Conservation (phyloP, 1,140 invertebrate species). For the Penaeus vannamei region DNA sequence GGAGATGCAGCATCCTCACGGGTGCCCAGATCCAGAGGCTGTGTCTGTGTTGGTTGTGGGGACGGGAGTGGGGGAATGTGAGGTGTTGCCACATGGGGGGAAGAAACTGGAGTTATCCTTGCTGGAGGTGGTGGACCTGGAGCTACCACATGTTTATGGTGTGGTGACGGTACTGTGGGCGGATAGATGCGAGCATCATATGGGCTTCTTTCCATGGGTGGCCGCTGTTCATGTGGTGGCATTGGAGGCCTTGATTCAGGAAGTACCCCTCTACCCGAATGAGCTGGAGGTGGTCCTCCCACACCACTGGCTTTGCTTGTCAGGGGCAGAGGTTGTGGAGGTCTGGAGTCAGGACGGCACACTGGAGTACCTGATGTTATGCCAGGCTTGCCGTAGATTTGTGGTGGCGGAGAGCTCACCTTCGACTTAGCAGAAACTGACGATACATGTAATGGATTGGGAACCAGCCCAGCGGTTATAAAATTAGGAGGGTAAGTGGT, state of each 20-base stretch:
- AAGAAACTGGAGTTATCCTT: conserved; percentile 58
- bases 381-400: conserved; percentile 83
- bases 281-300: conserved; percentile 73
- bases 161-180: conserved; percentile 63
- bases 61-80: conserved; percentile 55
- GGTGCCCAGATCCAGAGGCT: conserved; percentile 61
- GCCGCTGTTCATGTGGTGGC: conserved; percentile 72
- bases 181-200: conserved; percentile 70
- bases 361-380: conserved; percentile 78
- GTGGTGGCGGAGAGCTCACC: conserved; percentile 84
- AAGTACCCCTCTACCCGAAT: conserved; percentile 65
- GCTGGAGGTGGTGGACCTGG: conserved; percentile 70
- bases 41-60: conserved; percentile 64
- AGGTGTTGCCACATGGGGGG: conserved; percentile 55
- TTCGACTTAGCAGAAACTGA: conserved; percentile 77
- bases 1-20: conserved; percentile 59
- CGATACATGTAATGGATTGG: conserved; percentile 64
- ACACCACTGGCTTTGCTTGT: conserved; percentile 79
- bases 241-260: conserved; percentile 60
- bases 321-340: conserved; percentile 75
- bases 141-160: conserved; percentile 66
- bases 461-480: conserved; percentile 60
- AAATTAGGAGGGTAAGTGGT: conserved; percentile 62
- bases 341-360: conserved; percentile 74
- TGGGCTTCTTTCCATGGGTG: conserved; percentile 73